Evolutionary conservation across 2,797 vertebrate genomes (phyloP).

Genomic region (Melanotaenia trifasciata): DNA sequence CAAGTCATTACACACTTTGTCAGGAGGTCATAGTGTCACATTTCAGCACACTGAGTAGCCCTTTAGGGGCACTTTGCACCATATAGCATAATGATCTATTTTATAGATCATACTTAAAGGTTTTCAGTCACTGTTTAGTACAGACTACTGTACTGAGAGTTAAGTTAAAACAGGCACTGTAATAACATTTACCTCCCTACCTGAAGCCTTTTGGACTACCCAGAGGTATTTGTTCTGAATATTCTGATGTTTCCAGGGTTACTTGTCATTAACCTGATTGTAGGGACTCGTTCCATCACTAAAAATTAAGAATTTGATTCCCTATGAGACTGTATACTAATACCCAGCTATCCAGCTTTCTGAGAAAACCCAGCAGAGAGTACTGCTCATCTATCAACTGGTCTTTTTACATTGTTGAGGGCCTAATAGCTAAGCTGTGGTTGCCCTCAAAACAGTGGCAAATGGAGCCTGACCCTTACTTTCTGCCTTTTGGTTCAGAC

Average conservation of each 20-base stretch:
- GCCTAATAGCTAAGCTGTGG: constrained; percentile 27
- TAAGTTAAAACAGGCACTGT: not conserved
- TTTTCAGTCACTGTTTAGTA: not conserved
- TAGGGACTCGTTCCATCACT: not conserved
- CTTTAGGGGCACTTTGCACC: not conserved
- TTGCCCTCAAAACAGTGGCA: constrained; percentile 33
- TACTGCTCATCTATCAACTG: constrained; percentile 15
- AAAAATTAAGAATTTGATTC: not conserved
- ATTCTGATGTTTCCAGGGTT: not conserved
- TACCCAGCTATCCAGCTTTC: constrained; percentile 5
- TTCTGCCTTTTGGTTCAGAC: constrained; percentile 58
- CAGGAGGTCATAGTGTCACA: not conserved
- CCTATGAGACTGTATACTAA: not conserved
- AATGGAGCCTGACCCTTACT: constrained; percentile 65
- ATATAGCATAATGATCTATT: not conserved
- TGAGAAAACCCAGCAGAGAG: not conserved
- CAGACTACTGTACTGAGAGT: not conserved
- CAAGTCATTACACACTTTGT: not conserved
- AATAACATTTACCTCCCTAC: too few relatives aligned
- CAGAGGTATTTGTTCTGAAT: not conserved
- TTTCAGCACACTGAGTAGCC: not conserved
- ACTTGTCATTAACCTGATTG: constrained; percentile 1
- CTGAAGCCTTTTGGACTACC: too few relatives aligned
- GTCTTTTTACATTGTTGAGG: constrained; percentile 4
- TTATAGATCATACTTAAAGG: too few relatives aligned